Base-by-base conservation (phyloP, 2,888 invertebrate genomes). In the Platycheirus albimanus region DNA sequence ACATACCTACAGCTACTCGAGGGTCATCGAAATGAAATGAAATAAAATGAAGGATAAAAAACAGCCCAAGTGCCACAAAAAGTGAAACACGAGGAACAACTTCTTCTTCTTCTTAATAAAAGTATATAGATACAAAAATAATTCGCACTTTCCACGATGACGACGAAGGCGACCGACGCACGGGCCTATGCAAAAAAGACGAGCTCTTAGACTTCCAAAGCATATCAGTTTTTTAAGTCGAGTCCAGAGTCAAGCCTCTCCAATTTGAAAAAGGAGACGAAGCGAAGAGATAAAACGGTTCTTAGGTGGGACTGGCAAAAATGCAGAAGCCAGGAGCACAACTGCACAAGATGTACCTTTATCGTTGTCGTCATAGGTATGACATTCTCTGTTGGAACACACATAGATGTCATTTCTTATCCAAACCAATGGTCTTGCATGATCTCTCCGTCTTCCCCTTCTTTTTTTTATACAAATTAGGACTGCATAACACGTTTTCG, bases 51-150 rank as follows among this genome's bases (percentile, higher is more conserved):
- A 28, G 47, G 17, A 19, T 19, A 61, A 41, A 45, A 70, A 38
- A 28, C 45, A 66, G 52, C 64, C 72, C 72, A 78, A 83, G 77
- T 83, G 77, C 81, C 83, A 78, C 84, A 74, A 74, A 61, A 74
- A 78, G 79, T 79, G 79, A 84, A 84, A 84, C 84, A 79, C 79
- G 84, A 84, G 84, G 79, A 84, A 84, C 84, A 74, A 84, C 83
- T 84, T 84, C 56, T 56, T 56, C 13, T 45, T 20, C 47, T 47
- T 47, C n/a, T n/a, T 56, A 80, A 70, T 64, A 78, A 64, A 69
- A 71, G 49, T 67, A 54, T 54, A n/a, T n/a, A n/a, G n/a, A n/a
- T n/a, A n/a, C n/a, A 67, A 72, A 67, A 83, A 78, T 74, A 72
- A 77, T 67, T 81, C 76, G 81, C 76, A 76, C 81, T 81, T 58